Evolutionary conservation across 2,888 invertebrate species (phyloP).

Genomic region (Stictocephala bisonia): DNA sequence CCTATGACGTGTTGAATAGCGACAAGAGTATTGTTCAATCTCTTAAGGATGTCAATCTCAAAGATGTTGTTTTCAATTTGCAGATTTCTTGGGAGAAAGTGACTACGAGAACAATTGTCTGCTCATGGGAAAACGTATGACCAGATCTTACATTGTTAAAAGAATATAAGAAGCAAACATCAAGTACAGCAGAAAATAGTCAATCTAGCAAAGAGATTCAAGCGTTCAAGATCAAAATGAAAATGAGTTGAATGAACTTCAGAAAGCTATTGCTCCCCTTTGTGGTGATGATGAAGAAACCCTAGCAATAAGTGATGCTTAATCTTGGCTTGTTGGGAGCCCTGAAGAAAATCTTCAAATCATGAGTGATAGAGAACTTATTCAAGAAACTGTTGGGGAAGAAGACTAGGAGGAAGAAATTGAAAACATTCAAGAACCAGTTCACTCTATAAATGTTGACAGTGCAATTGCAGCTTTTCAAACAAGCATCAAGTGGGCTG

Average conservation of each 20-base stretch:
- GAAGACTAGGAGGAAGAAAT: neutral
- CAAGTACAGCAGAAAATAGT: neutral
- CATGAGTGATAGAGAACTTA: neutral
- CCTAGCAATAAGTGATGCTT: slow-evolving; percentile 12
- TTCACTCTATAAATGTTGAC: neutral
- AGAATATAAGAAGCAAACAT: slow-evolving; percentile 7
- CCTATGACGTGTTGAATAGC: slow-evolving; percentile 35
- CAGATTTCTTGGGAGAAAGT: slow-evolving; percentile 30
- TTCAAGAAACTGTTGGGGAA: neutral
- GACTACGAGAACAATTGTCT: slow-evolving; percentile 36
- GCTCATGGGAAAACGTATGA: slow-evolving; percentile 37
- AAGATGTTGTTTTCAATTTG: slow-evolving; percentile 39
- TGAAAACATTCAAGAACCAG: too few species aligned
- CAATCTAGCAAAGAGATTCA: too few species aligned
- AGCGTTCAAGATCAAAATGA: too few species aligned
- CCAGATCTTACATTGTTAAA: slow-evolving; percentile 24
- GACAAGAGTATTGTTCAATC: slow-evolving; percentile 27
- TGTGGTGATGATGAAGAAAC: neutral
- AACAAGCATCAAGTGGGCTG: neutral
- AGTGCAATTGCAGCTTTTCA: neutral
- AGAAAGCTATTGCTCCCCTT: neutral
- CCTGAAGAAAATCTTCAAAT: neutral
- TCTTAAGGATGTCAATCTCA: slow-evolving; percentile 42
- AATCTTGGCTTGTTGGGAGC: neutral
- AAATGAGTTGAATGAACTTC: slow-evolving; percentile 25